Percentiles rank a stretch among this genome's conserved stretches.
Evolutionary conservation across 2,888 invertebrate genomes (phyloP).

Genomic region (Lucinisca nassula): DNA sequence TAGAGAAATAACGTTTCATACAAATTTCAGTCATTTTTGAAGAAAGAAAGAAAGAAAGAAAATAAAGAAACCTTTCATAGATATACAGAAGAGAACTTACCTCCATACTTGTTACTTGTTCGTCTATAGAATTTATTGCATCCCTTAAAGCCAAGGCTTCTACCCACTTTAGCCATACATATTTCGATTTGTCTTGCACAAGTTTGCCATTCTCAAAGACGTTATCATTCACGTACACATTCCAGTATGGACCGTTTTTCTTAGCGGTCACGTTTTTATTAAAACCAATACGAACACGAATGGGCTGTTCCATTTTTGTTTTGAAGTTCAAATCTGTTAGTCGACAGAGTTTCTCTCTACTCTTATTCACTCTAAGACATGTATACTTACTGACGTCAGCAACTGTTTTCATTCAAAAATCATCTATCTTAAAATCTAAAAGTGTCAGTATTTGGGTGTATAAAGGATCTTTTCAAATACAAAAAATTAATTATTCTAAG

Average conservation of each 20-base stretch:
- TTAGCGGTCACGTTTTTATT: conserved; percentile 22
- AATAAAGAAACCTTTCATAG: too few relatives aligned
- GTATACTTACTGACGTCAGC: neutral
- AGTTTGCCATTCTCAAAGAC: conserved; percentile 21
- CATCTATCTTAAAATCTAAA: neutral
- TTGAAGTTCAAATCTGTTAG: neutral
- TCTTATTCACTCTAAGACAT: neutral
- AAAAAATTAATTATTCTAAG: too few relatives aligned
- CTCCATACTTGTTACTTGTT: conserved; percentile 4
- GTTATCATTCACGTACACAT: conserved; percentile 34
- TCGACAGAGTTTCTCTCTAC: neutral
- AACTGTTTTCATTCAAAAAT: neutral
- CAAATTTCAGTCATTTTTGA: too few relatives aligned
- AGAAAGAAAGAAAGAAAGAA: too few relatives aligned
- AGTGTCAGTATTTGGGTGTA: neutral
- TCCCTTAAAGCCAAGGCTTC: conserved; percentile 25
- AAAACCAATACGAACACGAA: conserved; percentile 15
- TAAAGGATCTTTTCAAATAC: neutral
- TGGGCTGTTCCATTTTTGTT: conserved; percentile 5
- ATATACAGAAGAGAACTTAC: too few relatives aligned
- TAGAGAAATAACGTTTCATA: too few relatives aligned
- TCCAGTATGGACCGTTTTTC: conserved; percentile 1
- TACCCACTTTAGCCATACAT: conserved; percentile 21
- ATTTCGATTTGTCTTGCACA: conserved; percentile 11
- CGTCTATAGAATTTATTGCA: conserved; percentile 11